Conservation (phyloP, 2,797 vertebrate genomes). For the Falco biarmicus region DNA sequence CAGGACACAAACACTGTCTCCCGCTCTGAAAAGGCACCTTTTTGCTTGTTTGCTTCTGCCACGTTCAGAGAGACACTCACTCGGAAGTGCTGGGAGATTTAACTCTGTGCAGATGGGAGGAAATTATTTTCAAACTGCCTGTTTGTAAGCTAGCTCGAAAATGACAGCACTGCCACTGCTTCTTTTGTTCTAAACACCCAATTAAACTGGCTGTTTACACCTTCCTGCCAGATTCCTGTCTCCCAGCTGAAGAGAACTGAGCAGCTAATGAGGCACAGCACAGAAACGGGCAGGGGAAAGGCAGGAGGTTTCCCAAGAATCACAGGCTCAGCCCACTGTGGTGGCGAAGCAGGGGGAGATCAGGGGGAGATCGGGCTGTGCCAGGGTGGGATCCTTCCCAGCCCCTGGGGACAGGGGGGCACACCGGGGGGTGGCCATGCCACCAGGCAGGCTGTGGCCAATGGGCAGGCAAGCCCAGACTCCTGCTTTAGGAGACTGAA, state of each 20-base stretch:
- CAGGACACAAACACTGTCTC: background rate
- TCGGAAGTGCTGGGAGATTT: background rate
- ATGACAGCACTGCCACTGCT: constrained; percentile 25
- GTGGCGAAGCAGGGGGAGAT: background rate
- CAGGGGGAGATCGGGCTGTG: background rate
- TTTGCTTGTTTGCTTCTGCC: background rate
- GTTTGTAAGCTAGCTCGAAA: constrained; percentile 54
- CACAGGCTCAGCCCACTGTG: background rate
- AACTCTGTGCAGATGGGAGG: constrained; percentile 24
- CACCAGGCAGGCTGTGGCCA: background rate
- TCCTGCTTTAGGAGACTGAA: background rate
- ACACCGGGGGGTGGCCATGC: background rate
- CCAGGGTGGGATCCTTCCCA: background rate
- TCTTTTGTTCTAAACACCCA: constrained; percentile 71
- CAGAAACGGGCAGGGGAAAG: background rate
- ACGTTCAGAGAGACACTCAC: background rate
- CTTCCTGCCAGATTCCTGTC: constrained; percentile 59
- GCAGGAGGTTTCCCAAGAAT: background rate
- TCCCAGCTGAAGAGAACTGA: constrained; percentile 43
- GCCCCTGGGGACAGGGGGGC: too few relatives aligned
- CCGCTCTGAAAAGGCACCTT: background rate
- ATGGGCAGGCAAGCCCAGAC: background rate
- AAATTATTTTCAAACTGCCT: constrained; percentile 45
- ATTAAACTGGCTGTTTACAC: constrained; percentile 74
- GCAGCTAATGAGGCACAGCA: constrained; percentile 71